Evolutionary conservation across 2,797 vertebrate species (phyloP), one percentile per base, ranked within the genome.

Genomic region (Crocodylus rhombifer): DNA sequence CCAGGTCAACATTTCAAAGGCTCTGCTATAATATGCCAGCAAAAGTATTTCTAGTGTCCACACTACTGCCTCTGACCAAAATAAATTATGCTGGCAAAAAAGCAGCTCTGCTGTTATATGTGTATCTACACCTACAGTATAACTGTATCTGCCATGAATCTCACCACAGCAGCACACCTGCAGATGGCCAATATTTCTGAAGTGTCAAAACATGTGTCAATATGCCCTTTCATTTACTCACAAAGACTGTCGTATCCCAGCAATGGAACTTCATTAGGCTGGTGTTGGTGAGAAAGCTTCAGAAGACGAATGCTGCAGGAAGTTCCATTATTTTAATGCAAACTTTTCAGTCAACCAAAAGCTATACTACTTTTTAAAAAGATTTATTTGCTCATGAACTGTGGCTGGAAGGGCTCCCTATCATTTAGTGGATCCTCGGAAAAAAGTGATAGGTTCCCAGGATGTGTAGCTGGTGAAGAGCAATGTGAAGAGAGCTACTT

Each of bases 111-210:
- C 63, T 84, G 80, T 36, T 80, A 23, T 36, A 80, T 89, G 89
- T 69, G 83, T 64, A 83, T 77, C 80, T 94, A 80, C 86, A 91
- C 76, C 86, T 94, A 51, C 36, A 74, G 92, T 89, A 51, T 76
- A 86, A 83, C 76, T 89, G 86, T 62, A 79, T 77, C 58, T 2
- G 61, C 18, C 89, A 89, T 89, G 86, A 89, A 89, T 94, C 89
- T 83, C 89, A 89, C 86, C 64, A 21, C 7, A 25, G 20, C 21
- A 71, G 30, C 33, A 73, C 42, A 51, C 42, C 42, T 51, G 42
- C 36, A 42, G 69, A 73, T 51, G 67, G 33, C 36, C 33, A 7
- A 42, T 25, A 58, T 55, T 42, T 58, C 18, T 26, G 25, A 58
- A 42, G 69, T 28, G n/a, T 26, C 42, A 36, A 78, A 33, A 21